These are phyloP conservation scores for Uropsilus gracilis DNA, from an alignment of 2,113 vertebrate species.

Conservation along the genomic window DNA sequence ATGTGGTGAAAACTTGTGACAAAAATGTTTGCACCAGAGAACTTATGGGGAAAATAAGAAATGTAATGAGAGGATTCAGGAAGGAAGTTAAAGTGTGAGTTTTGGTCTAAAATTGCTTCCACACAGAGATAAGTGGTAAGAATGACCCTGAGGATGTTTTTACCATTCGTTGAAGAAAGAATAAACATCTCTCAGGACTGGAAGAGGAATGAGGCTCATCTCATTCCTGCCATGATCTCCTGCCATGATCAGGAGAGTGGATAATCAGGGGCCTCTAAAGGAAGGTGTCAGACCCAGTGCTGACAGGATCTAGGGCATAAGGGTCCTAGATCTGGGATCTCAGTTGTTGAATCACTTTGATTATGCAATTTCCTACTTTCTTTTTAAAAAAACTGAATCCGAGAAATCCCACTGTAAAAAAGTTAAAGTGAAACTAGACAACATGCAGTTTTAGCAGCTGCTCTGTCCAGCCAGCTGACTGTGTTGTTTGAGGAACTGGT, in stretches of 20 bases:
- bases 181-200: not conserved
- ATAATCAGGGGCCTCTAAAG: not conserved
- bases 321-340: not conserved
- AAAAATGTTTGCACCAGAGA: not conserved
- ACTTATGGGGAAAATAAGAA: not conserved
- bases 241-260: not conserved
- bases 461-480: not conserved
- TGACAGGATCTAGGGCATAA: accelerated
- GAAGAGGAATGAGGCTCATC: not conserved
- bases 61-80: not conserved
- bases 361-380: slow-evolving; percentile 47
- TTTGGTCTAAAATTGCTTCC: not conserved
- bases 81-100: not conserved
- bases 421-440: slow-evolving; percentile 58
- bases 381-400: not conserved
- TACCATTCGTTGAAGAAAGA: not conserved
- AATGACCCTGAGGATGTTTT: not conserved
- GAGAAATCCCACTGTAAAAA: slow-evolving; percentile 41
- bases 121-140: not conserved
- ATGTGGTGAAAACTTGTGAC: no score
- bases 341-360: not conserved
- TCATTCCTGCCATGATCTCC: no score
- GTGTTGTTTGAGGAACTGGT: not conserved
- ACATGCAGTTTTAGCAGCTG: not conserved
- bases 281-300: not conserved